These are phyloP conservation scores for Metridium senile DNA, from an alignment of 92 coral and sea anemone genomes.

Conservation along the genomic window DNA sequence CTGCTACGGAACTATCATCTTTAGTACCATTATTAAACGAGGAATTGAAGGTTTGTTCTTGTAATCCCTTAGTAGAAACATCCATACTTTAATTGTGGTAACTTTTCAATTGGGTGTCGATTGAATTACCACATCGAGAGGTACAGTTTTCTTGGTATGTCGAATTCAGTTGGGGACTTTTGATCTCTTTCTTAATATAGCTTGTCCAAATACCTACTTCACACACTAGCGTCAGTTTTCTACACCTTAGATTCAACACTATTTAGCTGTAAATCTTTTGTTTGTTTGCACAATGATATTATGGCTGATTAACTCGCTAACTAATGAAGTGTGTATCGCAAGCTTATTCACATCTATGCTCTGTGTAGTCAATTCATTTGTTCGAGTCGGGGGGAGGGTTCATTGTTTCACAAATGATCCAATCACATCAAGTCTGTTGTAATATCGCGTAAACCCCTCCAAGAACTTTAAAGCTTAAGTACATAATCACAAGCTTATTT, in stretches of 20 bases:
- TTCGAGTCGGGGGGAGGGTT: background rate
- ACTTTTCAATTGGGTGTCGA: background rate
- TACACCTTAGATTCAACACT: background rate
- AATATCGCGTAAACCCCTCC: constrained; percentile 12
- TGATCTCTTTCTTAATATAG: background rate
- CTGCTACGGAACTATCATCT: constrained; percentile 18
- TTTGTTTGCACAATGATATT: constrained; percentile 6
- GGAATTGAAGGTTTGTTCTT: constrained; percentile 16
- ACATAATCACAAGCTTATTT: constrained; percentile 15
- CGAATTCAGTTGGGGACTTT: no score
- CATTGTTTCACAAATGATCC: background rate
- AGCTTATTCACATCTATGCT: constrained; percentile 16
- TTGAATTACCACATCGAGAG: background rate
- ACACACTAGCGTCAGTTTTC: constrained; percentile 18
- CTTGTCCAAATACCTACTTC: constrained; percentile 9
- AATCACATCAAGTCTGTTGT: constrained; percentile 6
- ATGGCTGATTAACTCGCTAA: constrained; percentile 16
- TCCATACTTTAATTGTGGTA: background rate
- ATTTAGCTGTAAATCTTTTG: constrained; percentile 12
- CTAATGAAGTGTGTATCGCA: constrained; percentile 15
- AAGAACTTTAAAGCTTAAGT: constrained; percentile 9
- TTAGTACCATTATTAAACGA: background rate
- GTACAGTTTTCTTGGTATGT: no score
- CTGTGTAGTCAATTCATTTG: constrained; percentile 6
- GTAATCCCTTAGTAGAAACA: constrained; percentile 2